A percentile compares a stretch with the other conserved stretches of the same genome.
Conservation (phyloP, 2,888 invertebrate species). For the Apotomis capreana region DNA sequence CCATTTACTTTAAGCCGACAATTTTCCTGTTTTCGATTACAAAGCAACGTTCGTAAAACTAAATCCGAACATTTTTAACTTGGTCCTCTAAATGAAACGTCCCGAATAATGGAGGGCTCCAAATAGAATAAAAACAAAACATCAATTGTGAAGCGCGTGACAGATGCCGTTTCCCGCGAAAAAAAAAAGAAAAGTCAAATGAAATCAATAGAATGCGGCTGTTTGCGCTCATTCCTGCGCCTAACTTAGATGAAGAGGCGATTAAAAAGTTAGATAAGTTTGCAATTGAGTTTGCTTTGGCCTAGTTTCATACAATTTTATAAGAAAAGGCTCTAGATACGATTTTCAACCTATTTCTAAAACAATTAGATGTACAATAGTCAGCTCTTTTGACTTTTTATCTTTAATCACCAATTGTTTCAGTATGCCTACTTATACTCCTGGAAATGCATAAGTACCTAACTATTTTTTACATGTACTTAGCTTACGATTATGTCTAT, state of each 20-base stretch:
- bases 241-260: constrained; percentile 41
- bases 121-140: constrained; percentile 52
- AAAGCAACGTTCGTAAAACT: constrained; percentile 20
- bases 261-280: constrained; percentile 40
- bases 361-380: not conserved
- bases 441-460: too few species aligned
- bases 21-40: constrained; percentile 23
- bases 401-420: too few species aligned
- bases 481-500: too few species aligned
- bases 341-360: not conserved
- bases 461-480: too few species aligned
- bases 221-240: constrained; percentile 29
- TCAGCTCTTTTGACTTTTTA: too few species aligned
- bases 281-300: constrained; percentile 25
- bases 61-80: constrained; percentile 38
- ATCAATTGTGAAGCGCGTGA: constrained; percentile 56
- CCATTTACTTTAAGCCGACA: not conserved
- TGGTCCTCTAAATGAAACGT: constrained; percentile 38
- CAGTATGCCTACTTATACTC: too few species aligned
- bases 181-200: constrained; percentile 43
- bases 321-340: not conserved
- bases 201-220: constrained; percentile 46
- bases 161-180: constrained; percentile 48
- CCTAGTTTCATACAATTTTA: constrained; percentile 13
- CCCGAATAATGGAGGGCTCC: constrained; percentile 46